Evolutionary conservation across 2,797 vertebrate species (phyloP).

Genomic region (Malacoraja senta): DNA sequence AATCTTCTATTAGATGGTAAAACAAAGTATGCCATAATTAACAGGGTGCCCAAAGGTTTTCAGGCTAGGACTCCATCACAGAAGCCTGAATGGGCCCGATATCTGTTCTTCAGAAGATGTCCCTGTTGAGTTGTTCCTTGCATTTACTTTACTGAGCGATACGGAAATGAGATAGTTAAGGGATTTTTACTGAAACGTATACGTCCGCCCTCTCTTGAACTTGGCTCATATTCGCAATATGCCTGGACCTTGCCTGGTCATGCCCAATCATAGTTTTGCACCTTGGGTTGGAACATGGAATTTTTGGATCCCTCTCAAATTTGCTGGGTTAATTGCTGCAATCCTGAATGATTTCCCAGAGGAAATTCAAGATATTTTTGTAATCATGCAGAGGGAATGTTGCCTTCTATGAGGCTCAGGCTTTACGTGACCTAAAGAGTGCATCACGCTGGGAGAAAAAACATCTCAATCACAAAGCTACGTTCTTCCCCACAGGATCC

Average conservation of each 20-base stretch:
- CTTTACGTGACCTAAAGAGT: conserved; percentile 10
- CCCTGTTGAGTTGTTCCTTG: neutral
- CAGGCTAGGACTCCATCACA: neutral
- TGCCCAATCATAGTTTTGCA: neutral
- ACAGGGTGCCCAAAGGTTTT: neutral
- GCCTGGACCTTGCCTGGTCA: neutral
- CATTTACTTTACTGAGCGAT: neutral
- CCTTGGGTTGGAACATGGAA: neutral
- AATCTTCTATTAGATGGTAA: neutral
- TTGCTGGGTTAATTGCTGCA: conserved; percentile 17
- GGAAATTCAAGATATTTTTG: conserved; percentile 9
- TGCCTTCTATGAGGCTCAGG: neutral
- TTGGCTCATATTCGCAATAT: neutral
- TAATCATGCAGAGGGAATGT: neutral
- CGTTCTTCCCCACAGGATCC: conserved; percentile 24
- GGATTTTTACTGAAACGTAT: neutral
- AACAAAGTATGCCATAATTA: neutral
- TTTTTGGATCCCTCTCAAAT: neutral
- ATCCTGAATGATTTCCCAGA: neutral
- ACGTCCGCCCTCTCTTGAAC: neutral
- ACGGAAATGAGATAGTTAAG: neutral
- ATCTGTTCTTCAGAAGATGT: neutral
- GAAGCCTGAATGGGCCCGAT: neutral
- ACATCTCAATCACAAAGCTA: conserved; percentile 17
- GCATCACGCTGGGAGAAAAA: conserved; percentile 14